Evolutionary conservation across 2,113 vertebrate genomes (phyloP).

Genomic region (Vidua macroura): DNA sequence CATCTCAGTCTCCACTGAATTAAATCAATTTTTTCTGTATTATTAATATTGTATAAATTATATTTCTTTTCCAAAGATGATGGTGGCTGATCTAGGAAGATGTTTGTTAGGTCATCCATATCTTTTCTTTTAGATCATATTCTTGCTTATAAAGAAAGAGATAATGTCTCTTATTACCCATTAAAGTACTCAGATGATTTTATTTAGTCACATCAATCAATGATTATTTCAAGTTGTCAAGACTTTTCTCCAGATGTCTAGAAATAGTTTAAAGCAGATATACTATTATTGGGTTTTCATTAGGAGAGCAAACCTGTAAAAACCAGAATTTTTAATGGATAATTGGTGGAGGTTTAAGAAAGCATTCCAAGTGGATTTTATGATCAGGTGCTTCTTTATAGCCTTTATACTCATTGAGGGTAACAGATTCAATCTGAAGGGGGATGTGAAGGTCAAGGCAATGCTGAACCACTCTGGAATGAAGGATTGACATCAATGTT

Average conservation of each 20-base stretch:
- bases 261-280: neutral
- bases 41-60: neutral
- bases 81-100: neutral
- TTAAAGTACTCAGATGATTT: neutral
- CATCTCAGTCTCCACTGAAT: neutral
- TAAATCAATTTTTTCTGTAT: neutral
- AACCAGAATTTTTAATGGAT: slow-evolving; percentile 1
- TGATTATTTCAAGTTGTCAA: slow-evolving; percentile 9
- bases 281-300: neutral
- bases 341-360: slow-evolving; percentile 54
- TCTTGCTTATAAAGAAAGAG: neutral
- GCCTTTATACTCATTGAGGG: slow-evolving; percentile 55
- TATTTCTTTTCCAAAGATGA: neutral
- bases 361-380: slow-evolving; percentile 66
- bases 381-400: slow-evolving; percentile 64
- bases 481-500: slow-evolving; percentile 15
- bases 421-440: slow-evolving; percentile 64
- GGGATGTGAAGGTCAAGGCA: slow-evolving; percentile 31
- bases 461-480: slow-evolving; percentile 26
- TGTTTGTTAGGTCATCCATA: neutral
- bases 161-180: neutral
- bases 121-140: neutral
- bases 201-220: slow-evolving; percentile 23
- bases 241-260: neutral
- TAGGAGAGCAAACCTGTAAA: slow-evolving; percentile 8